Evolutionary conservation across 23 tunicate genomes (phyloP).

Genomic region (Diplosoma virens): DNA sequence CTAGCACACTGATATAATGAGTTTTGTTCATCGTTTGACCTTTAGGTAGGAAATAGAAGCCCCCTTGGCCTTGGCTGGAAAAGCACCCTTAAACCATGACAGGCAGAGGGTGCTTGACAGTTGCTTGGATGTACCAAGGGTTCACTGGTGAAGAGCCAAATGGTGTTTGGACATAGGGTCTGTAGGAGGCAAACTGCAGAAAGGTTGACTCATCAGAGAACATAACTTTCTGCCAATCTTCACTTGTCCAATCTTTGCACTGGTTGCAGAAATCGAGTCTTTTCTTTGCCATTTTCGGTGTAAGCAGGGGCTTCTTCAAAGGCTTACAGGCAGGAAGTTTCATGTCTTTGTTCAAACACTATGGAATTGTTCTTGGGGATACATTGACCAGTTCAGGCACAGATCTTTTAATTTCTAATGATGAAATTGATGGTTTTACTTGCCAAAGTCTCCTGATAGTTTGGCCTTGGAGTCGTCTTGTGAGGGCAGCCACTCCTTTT

Average conservation of each 20-base stretch:
- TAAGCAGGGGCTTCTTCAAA: not conserved
- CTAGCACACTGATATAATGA: constrained; percentile 27
- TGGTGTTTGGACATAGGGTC: constrained; percentile 9
- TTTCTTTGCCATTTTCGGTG: not conserved
- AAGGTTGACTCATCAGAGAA: constrained; percentile 18
- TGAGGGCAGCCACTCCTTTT: constrained; percentile 9
- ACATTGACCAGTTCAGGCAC: not conserved
- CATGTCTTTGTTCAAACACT: not conserved
- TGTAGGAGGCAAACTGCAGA: constrained; percentile 13
- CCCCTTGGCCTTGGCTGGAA: constrained; percentile 17
- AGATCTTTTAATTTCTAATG: not conserved
- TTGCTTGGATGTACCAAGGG: constrained; percentile 18
- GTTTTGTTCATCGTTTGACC: constrained; percentile 26
- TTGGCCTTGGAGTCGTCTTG: not conserved
- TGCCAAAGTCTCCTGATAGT: not conserved
- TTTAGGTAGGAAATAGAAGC: constrained; percentile 24
- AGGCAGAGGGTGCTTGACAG: constrained; percentile 40
- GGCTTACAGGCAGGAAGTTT: constrained; percentile 4
- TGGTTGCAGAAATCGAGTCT: constrained; percentile 6
- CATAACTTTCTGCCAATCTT: constrained; percentile 30
- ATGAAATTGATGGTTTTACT: not conserved
- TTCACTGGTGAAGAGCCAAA: constrained; percentile 35
- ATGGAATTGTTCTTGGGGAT: not conserved
- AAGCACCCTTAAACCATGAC: constrained; percentile 23
- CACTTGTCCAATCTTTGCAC: constrained; percentile 5